A percentile compares a stretch with the other conserved stretches of the same genome.
These are phyloP conservation scores for Epinephelus fuscoguttatus DNA, from an alignment of 2,113 vertebrate species.

Conservation along the genomic window DNA sequence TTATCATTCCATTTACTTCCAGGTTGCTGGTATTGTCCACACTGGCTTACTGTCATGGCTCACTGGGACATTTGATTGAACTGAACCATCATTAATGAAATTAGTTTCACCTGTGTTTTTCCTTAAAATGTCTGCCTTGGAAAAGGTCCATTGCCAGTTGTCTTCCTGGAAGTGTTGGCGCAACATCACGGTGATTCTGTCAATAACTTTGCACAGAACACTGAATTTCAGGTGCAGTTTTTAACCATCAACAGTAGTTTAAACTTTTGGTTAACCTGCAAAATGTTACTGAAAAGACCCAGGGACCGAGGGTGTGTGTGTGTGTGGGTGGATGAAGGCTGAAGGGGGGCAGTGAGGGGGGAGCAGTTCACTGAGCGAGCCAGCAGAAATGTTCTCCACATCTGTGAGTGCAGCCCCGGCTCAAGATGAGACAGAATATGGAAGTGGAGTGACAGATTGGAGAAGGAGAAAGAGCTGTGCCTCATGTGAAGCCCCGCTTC, in stretches of 20 bases:
- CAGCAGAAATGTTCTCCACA: conserved; percentile 47
- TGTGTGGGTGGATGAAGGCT: conserved; percentile 30
- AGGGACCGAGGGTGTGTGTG: background rate
- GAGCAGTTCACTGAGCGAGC: conserved; percentile 17
- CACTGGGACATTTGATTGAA: too few relatives aligned
- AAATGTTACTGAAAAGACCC: conserved; percentile 15
- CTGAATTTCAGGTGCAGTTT: background rate
- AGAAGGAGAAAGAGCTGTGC: conserved; percentile 47
- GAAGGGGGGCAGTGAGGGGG: background rate
- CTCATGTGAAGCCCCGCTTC: conserved; percentile 49
- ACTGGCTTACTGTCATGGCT: too few relatives aligned
- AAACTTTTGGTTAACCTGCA: conserved; percentile 11
- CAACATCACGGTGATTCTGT: too few relatives aligned
- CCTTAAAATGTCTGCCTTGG: too few relatives aligned
- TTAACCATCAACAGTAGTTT: background rate
- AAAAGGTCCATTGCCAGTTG: too few relatives aligned
- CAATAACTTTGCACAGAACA: background rate
- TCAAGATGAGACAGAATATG: conserved; percentile 66
- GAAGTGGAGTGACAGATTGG: conserved; percentile 61
- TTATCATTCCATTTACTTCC: too few relatives aligned
- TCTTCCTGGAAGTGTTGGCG: too few relatives aligned
- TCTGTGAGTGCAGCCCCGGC: conserved; percentile 49
- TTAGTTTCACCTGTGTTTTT: too few relatives aligned
- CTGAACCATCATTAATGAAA: too few relatives aligned
- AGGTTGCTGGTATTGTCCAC: too few relatives aligned